Conservation (phyloP, 2,888 invertebrate genomes). For the Ommatoiulus sabulosus region DNA sequence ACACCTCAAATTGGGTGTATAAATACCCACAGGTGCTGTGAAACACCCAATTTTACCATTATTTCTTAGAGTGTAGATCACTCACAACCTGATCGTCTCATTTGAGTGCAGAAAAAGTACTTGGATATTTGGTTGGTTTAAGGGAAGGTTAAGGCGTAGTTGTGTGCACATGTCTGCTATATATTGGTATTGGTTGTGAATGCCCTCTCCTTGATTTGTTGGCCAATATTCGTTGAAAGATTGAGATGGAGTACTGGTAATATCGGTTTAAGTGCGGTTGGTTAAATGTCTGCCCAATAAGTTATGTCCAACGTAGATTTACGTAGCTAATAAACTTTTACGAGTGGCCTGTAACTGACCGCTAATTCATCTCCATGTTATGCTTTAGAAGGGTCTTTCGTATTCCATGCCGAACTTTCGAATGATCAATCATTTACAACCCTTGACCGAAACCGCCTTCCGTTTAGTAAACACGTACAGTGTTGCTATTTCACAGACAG, state of each 20-base stretch:
- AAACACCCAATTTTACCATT: too few relatives aligned
- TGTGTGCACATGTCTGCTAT: background rate
- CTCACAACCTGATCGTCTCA: too few relatives aligned
- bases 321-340: slow-evolving; percentile 30
- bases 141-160: background rate
- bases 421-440: background rate
- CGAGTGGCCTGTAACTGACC: slow-evolving; percentile 16
- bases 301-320: background rate
- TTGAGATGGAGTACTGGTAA: background rate
- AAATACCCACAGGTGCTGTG: too few relatives aligned
- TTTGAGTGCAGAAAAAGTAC: too few relatives aligned
- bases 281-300: background rate
- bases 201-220: background rate
- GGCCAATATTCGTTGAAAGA: background rate
- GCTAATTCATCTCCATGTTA: background rate
- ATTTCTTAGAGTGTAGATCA: too few relatives aligned
- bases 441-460: background rate
- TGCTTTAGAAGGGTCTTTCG: background rate
- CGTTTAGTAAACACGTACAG: background rate
- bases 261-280: background rate
- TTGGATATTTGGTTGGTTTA: background rate
- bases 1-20: too few relatives aligned
- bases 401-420: background rate
- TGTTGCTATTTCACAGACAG: too few relatives aligned
- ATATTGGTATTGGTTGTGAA: background rate